Evolutionary conservation across 2,113 vertebrate genomes (phyloP).

Genomic region (Gallinago undulata): DNA sequence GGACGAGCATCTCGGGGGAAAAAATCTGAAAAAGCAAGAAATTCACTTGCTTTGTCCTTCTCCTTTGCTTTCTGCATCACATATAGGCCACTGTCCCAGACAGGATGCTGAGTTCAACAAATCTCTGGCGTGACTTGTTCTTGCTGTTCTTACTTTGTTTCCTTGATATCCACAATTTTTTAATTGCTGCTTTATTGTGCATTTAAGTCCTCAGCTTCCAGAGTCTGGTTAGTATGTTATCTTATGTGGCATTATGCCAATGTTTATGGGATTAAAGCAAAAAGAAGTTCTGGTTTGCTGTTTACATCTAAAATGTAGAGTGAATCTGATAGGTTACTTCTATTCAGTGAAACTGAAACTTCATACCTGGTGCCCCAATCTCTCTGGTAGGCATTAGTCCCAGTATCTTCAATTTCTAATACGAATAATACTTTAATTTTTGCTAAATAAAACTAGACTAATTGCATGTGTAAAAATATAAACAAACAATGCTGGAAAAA

Average conservation of each 20-base stretch:
- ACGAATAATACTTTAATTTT: neutral
- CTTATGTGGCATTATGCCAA: slow-evolving; percentile 21
- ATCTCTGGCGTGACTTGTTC: neutral
- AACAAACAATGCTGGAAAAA: slow-evolving; percentile 12
- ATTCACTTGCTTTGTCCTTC: neutral
- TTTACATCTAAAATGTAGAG: neutral
- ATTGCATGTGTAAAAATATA: neutral
- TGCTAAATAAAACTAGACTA: neutral
- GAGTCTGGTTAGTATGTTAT: neutral
- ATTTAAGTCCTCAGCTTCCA: slow-evolving; percentile 3
- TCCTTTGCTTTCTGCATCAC: neutral
- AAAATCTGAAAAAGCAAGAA: neutral
- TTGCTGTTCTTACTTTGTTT: neutral
- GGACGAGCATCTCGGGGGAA: neutral
- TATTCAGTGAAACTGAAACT: neutral
- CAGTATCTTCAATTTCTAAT: neutral
- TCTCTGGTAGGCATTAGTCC: neutral
- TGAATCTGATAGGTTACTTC: neutral
- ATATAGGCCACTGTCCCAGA: neutral
- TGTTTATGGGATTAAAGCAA: slow-evolving; percentile 32
- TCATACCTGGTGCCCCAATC: neutral
- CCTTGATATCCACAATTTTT: slow-evolving; percentile 4
- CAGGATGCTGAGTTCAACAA: neutral
- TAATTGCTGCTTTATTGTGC: slow-evolving; percentile 13
- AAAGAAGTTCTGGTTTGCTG: slow-evolving; percentile 24